phyloP scores from a whole-genome alignment of 2,797 vertebrate species.

The Pangasius larnaudii region DNA sequence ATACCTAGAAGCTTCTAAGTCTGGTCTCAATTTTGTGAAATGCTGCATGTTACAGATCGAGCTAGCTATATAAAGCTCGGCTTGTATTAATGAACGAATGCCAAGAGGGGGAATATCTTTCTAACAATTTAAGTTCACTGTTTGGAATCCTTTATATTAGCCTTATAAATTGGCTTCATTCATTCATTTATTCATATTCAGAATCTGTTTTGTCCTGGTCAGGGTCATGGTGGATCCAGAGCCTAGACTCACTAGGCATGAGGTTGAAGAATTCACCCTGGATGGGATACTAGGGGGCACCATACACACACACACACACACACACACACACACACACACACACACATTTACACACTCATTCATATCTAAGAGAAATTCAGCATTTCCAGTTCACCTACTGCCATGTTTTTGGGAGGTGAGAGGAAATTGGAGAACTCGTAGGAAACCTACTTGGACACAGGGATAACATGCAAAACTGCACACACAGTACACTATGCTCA shows the following conservation, averaged over 20 bases:
- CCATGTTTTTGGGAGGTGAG: not conserved
- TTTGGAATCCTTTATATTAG: not conserved
- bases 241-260: not conserved
- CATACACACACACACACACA: not conserved
- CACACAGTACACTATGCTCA: too few relatives aligned
- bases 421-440: not conserved
- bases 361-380: not conserved
- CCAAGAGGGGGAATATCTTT: not conserved
- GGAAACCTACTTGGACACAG: not conserved
- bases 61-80: not conserved
- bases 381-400: not conserved
- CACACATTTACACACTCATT: not conserved
- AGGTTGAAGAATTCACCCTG: not conserved
- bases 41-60: not conserved
- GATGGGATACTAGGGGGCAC: not conserved
- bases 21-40: not conserved
- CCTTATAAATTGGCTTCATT: not conserved
- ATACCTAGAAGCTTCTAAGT: not conserved
- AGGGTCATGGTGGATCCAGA: not conserved
- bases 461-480: not conserved
- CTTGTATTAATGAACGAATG: not conserved
- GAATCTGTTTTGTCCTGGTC: not conserved
- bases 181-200: not conserved
- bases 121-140: not conserved
- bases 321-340: not conserved